Conservation (phyloP, 2,888 invertebrate species). For the Athrips mouffetella region DNA sequence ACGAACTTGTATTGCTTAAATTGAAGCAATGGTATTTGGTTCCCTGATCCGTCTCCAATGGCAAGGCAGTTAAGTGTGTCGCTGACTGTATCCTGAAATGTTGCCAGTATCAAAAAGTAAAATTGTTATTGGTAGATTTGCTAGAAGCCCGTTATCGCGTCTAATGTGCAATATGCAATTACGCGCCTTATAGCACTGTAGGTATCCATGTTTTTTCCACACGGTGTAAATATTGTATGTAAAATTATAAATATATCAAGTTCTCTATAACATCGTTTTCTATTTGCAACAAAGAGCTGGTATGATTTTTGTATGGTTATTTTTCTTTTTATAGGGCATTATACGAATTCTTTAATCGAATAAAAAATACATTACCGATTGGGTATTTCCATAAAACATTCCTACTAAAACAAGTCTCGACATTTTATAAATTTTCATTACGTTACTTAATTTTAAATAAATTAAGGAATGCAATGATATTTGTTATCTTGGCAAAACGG, state of each 20-base stretch:
- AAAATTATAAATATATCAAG: background rate
- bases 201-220: background rate
- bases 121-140: background rate
- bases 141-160: background rate
- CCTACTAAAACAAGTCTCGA: background rate
- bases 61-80: no score
- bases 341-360: background rate
- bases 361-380: background rate
- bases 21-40: no score
- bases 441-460: no score
- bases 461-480: no score
- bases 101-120: background rate
- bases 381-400: background rate
- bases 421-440: no score
- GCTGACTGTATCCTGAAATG: no score
- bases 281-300: background rate
- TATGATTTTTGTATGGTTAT: background rate
- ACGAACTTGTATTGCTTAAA: no score
- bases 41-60: no score
- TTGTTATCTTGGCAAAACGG: no score
- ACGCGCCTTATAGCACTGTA: background rate
- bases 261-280: no score
- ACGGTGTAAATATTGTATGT: conserved; percentile 39
- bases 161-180: background rate
- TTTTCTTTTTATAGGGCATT: background rate